Evolutionary conservation across 2,888 invertebrate species (phyloP), one percentile per base, ranked within the genome.

Genomic region (Phalera bucephala): DNA sequence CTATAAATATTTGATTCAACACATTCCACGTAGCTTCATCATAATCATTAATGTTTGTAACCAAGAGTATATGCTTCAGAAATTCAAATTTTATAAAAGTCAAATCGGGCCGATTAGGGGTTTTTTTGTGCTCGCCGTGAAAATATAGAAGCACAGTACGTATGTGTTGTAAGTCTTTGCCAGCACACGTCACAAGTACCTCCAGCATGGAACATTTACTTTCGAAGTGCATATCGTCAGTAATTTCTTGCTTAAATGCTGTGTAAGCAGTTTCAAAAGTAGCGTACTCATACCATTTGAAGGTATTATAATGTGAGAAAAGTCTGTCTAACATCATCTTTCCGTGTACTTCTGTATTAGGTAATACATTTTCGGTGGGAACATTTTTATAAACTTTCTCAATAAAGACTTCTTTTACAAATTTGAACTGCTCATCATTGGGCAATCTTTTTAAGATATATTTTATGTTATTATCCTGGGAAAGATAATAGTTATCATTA

Each of bases 281-380:
- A 1, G 80, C 75, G 48, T 70, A 77, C 21, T 52, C 54, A 41
- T 81, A 84, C 80, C 81, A 84, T 6, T 56, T 27, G 36, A 78
- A 66, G 33, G 48, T 40, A 17, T 52, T 43, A 3, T 17, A 3
- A 17, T 17, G 3, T 17, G 3, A 3, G 17, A 17, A 17, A 20
- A 35, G 12, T 25, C 1, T 40, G 33, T 25, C 27, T 14, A 46
- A 43, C 22, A 45, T 55, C 21, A 44, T 64, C 43, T 67, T 53
- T 17, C 47, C 31, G 20, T 37, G 44, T 20, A 33, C 44, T 42
- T 66, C 64, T 1, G 50, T 45, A 11, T 49, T 63, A 14, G 51
- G 41, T 5, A 27, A 20, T 14, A 51, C 34, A n/a, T 44, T 39
- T 11, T 60, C 45, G 34, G 52, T 36, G 8, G 50, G 44, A 9